A percentile compares a stretch with the other conserved stretches of the same genome.
Evolutionary conservation across 2,888 invertebrate genomes (phyloP).

Genomic region (Melieria omissa): DNA sequence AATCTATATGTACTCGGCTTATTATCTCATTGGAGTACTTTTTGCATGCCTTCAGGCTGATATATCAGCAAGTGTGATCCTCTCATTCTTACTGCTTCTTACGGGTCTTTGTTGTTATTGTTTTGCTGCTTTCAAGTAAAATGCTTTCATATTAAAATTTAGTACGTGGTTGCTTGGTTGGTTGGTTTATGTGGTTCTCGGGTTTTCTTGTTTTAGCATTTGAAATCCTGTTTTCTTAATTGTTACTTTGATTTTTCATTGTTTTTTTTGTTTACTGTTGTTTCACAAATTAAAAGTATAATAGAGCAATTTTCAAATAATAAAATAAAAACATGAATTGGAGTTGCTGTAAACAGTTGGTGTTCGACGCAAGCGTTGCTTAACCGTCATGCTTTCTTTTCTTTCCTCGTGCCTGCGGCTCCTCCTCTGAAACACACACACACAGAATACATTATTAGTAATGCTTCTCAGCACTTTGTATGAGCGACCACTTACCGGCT

Average conservation of each 20-base stretch:
- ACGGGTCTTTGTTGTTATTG: too few species aligned
- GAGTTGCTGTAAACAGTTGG: constrained; percentile 35
- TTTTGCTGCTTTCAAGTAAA: neutral
- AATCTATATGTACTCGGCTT: constrained; percentile 4
- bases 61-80: neutral
- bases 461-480: neutral
- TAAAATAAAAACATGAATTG: constrained; percentile 31
- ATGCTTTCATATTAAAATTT: neutral
- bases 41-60: neutral
- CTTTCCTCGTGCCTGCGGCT: constrained; percentile 73
- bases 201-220: constrained; percentile 27
- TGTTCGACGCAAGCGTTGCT: constrained; percentile 41
- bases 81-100: neutral
- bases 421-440: constrained; percentile 58
- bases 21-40: constrained; percentile 2
- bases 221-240: constrained; percentile 44
- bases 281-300: constrained; percentile 42
- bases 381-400: constrained; percentile 78
- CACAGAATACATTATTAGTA: too few species aligned
- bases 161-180: neutral
- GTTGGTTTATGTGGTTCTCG: neutral
- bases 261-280: constrained; percentile 41
- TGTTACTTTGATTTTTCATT: constrained; percentile 45
- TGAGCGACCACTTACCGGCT: constrained; percentile 43
- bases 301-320: constrained; percentile 29